Percentiles rank a stretch among this genome's conserved stretches.
Evolutionary conservation across 2,113 vertebrate genomes (phyloP).

Genomic region (Sylvietta virens): DNA sequence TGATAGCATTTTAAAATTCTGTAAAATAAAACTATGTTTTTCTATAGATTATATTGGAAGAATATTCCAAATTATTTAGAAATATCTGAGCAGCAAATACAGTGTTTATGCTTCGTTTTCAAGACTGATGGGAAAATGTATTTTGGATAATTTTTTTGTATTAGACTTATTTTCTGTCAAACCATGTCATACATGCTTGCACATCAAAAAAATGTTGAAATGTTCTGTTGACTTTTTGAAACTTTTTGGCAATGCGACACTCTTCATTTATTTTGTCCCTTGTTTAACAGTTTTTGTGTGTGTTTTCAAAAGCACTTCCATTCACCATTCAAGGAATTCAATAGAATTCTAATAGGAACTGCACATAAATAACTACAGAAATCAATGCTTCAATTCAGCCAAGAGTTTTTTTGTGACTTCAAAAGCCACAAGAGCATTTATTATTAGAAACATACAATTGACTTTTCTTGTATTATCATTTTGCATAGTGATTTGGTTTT

Average conservation of each 20-base stretch:
- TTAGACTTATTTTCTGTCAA: neutral
- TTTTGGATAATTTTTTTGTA: neutral
- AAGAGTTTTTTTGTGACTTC: slow-evolving; percentile 54
- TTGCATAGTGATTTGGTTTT: slow-evolving; percentile 47
- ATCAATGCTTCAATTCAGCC: slow-evolving; percentile 64
- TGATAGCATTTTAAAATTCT: neutral
- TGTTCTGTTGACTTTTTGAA: slow-evolving; percentile 36
- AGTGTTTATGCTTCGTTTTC: neutral
- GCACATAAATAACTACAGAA: slow-evolving; percentile 66
- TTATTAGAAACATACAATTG: slow-evolving; percentile 63
- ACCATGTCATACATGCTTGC: neutral
- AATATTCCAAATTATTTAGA: neutral
- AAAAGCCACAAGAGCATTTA: slow-evolving; percentile 64
- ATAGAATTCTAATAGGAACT: slow-evolving; percentile 61
- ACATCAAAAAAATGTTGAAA: slow-evolving; percentile 12
- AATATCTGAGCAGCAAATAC: neutral
- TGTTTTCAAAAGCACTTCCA: slow-evolving; percentile 61
- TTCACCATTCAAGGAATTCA: slow-evolving; percentile 62
- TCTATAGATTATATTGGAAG: neutral
- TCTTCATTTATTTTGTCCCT: slow-evolving; percentile 48
- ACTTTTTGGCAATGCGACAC: neutral
- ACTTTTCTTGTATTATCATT: slow-evolving; percentile 59
- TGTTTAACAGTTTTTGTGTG: slow-evolving; percentile 54
- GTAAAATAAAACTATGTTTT: neutral
- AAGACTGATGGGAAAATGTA: neutral